These are phyloP conservation scores for Clepsis dumicolana DNA, from an alignment of 2,888 invertebrate genomes.

Conservation along the genomic window DNA sequence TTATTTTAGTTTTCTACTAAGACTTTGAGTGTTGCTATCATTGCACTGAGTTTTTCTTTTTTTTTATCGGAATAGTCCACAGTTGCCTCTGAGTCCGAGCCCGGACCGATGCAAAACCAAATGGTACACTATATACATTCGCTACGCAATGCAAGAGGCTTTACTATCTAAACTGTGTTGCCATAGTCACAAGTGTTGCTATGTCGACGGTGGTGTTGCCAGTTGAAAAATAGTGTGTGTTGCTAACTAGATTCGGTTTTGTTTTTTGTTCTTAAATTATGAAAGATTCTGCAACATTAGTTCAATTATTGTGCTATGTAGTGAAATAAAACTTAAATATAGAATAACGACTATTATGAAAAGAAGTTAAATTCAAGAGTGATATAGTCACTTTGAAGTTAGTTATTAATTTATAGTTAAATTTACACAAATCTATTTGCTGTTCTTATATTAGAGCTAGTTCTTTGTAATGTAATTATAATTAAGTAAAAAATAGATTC, in stretches of 20 bases:
- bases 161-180: conserved; percentile 43
- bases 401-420: background rate
- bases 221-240: background rate
- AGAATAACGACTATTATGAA: background rate
- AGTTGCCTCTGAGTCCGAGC: conserved; percentile 52
- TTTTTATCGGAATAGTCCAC: conserved; percentile 25
- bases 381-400: background rate
- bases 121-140: conserved; percentile 65
- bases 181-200: conserved; percentile 6
- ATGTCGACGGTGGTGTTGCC: background rate
- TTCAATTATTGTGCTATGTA: background rate
- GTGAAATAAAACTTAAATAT: background rate
- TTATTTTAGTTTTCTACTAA: conserved; percentile 20
- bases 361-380: background rate
- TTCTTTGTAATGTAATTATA: background rate
- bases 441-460: too few relatives aligned
- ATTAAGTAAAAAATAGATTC: conserved; percentile 2
- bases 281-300: background rate
- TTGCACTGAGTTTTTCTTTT: conserved; percentile 22
- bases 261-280: background rate
- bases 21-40: conserved; percentile 16
- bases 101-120: conserved; percentile 52
- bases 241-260: background rate
- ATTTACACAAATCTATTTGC: background rate
- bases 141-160: conserved; percentile 62